Evolutionary conservation across 2,113 vertebrate genomes (phyloP).

Genomic region (Anoura caudifer): DNA sequence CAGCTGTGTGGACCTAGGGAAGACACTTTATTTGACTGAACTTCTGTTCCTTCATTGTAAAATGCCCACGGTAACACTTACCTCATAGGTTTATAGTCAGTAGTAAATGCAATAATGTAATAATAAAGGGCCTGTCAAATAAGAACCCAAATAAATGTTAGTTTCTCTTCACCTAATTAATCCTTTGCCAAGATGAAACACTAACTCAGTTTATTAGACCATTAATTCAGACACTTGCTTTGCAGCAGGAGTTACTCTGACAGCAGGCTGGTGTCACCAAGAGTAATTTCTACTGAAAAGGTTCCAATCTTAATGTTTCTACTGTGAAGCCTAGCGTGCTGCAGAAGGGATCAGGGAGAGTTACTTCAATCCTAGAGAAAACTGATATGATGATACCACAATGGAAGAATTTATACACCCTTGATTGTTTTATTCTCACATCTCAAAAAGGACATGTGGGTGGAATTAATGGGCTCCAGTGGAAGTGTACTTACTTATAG

Average conservation of each 20-base stretch:
- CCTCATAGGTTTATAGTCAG: neutral
- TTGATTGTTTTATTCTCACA: conserved; percentile 45
- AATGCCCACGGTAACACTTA: neutral
- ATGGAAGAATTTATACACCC: neutral
- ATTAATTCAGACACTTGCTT: conserved; percentile 48
- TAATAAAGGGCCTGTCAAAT: conserved; percentile 56
- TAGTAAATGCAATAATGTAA: conserved; percentile 22
- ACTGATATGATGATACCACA: neutral
- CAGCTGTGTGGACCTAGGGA: neutral
- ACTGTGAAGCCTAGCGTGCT: neutral
- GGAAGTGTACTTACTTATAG: neutral
- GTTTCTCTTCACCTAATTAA: conserved; percentile 52
- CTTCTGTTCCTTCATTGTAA: neutral
- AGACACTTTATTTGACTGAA: neutral
- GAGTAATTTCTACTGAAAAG: conserved; percentile 62
- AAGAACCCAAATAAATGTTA: conserved; percentile 57
- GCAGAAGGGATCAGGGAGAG: conserved; percentile 34
- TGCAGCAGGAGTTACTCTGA: conserved; percentile 26
- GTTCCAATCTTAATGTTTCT: conserved; percentile 37
- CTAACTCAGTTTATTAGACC: conserved; percentile 38
- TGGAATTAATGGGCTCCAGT: neutral
- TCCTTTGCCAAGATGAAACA: conserved; percentile 29
- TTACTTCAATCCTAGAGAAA: conserved; percentile 44
- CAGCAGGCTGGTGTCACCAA: conserved; percentile 43
- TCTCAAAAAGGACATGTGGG: neutral